Conservation (phyloP, 2,797 vertebrate genomes). For the Luscinia luscinia region DNA sequence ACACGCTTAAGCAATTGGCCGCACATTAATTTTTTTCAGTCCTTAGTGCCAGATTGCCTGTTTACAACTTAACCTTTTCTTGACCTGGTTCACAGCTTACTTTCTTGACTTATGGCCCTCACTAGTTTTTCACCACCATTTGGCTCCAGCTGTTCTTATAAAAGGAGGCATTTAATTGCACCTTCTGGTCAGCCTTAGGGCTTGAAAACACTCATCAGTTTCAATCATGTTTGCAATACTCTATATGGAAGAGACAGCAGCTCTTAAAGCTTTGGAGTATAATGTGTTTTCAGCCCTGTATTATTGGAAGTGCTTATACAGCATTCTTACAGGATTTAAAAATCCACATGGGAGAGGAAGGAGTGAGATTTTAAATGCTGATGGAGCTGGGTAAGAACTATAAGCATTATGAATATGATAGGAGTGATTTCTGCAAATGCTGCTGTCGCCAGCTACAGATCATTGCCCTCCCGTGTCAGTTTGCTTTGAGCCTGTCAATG, state of each 20-base stretch:
- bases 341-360: background rate
- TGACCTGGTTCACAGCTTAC: conserved; percentile 38
- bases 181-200: conserved; percentile 5
- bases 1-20: background rate
- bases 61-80: conserved; percentile 60
- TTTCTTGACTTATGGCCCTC: conserved; percentile 23
- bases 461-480: fast-evolving
- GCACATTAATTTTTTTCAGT: background rate
- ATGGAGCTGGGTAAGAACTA: background rate
- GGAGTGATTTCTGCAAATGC: background rate
- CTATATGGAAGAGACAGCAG: background rate
- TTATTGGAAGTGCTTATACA: background rate
- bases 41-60: background rate
- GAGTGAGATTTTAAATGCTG: background rate
- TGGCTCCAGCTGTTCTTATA: conserved; percentile 34
- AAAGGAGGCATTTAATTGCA: conserved; percentile 32
- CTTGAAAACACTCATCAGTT: conserved; percentile 4
- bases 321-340: background rate
- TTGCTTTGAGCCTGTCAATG: background rate
- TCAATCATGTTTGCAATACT: conserved; percentile 5
- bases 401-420: background rate
- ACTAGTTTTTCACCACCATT: conserved; percentile 17
- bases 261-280: background rate
- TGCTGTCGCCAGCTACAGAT: background rate
- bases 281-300: background rate